phyloP scores from a whole-genome alignment of 2,888 invertebrate species.

The Maniola hyperantus region DNA sequence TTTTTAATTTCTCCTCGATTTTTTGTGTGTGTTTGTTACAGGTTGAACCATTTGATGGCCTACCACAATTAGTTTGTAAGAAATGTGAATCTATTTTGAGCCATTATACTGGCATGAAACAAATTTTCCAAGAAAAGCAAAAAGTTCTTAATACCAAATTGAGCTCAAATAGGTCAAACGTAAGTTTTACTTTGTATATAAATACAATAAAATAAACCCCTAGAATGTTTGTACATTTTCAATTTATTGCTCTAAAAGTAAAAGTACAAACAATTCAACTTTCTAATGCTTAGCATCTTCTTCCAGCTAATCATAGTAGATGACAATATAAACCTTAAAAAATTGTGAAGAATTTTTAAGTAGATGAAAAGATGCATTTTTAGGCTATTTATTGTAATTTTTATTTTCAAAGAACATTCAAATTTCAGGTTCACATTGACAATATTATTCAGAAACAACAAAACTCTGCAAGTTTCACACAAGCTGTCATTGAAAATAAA shows the following conservation, averaged over 20 bases:
- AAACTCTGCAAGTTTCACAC: conserved; percentile 48
- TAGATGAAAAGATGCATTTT: too few species aligned
- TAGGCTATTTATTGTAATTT: neutral
- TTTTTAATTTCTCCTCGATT: too few species aligned
- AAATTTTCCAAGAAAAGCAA: conserved; percentile 60
- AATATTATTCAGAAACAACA: conserved; percentile 37
- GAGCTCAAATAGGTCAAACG: conserved; percentile 46
- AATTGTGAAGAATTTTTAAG: too few species aligned
- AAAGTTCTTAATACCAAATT: conserved; percentile 48
- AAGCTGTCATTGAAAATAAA: conserved; percentile 18
- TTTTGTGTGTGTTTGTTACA: conserved; percentile 43
- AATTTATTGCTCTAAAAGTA: too few species aligned
- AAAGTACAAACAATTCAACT: too few species aligned
- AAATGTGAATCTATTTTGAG: conserved; percentile 61
- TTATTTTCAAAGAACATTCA: neutral
- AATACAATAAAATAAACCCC: too few species aligned
- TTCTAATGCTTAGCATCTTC: too few species aligned
- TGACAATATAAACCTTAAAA: too few species aligned
- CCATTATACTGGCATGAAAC: conserved; percentile 54
- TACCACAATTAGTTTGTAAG: conserved; percentile 71
- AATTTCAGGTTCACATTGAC: conserved; percentile 12
- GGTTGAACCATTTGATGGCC: conserved; percentile 70
- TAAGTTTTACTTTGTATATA: too few species aligned
- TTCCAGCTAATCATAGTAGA: too few species aligned
- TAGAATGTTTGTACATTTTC: too few species aligned